phyloP scores from a whole-genome alignment of 2,797 vertebrate species.

The Rhabdomys pumilio region DNA sequence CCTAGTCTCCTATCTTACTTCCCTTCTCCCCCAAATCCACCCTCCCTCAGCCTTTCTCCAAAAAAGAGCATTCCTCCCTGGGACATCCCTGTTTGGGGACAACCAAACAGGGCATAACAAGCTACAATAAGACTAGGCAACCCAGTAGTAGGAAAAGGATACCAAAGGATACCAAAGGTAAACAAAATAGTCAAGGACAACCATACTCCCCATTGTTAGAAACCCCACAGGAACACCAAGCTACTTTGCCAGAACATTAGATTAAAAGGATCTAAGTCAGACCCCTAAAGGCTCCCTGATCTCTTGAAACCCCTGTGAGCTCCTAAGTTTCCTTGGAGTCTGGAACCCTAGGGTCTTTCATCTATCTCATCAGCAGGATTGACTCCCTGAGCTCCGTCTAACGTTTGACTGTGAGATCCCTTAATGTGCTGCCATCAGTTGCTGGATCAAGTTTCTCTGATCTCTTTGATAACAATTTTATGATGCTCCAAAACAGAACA shows the following conservation, averaged over 20 bases:
- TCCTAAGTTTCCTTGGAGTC: not conserved
- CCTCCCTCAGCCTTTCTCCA: not conserved
- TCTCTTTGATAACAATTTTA: not conserved
- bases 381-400: not conserved
- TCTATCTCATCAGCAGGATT: not conserved
- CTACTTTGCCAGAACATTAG: not conserved
- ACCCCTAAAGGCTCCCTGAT: not conserved
- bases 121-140: not conserved
- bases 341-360: not conserved
- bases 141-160: not conserved
- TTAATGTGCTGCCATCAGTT: not conserved
- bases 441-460: not conserved
- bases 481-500: not conserved
- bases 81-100: not conserved
- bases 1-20: not conserved
- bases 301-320: not conserved
- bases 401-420: not conserved
- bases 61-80: not conserved
- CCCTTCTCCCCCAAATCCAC: not conserved
- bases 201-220: not conserved
- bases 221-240: not conserved
- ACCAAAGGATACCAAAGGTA: not conserved
- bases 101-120: not conserved
- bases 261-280: not conserved
- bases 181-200: not conserved